Evolutionary conservation across 1,140 invertebrate species (phyloP), one percentile per base, ranked within the genome.

Genomic region (Atta texana): DNA sequence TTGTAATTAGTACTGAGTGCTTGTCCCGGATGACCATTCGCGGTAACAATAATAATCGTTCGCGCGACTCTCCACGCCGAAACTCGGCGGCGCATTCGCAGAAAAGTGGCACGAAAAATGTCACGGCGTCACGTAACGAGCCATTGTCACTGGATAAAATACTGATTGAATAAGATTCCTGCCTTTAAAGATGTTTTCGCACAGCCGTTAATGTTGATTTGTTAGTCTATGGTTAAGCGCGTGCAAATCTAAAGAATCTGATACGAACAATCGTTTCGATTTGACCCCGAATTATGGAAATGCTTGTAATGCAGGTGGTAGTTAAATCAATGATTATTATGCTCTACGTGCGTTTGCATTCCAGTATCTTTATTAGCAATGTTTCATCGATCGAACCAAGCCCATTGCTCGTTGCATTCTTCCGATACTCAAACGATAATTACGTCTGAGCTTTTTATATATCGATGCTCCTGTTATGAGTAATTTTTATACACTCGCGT

Each of bases 1-100:
- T 24, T n/a, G 64, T 71, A 86, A 91, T 91, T 78, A 91, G 82
- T 64, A 75, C 16, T n/a, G 59, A 88, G 77, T 59, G 82, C 86
- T 61, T 66, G 76, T 82, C 76, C 21, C 49, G 81, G 72, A 81
- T 90, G 68, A 85, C 51, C 76, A 85, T 85, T 75, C 21, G 12
- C 21, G 76, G 21, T 71, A 61, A 74, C n/a, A 3, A 61, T 84
- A 80, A 89, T 90, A 72, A 90, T 82, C 31, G 53, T 63, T 34
- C 39, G 16, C 63, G 53, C 59, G 63, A 51, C 24, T 39, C 12
- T 14, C 12, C 55, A 55, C 18, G 64, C n/a, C 69, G 75, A 86
- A 85, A 31, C 66, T n/a, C 7, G 39, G 2, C 0, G 28, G 31
- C 39, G 44, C n/a, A 39, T 44, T 53, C 49, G n/a, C 61, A 61